Evolutionary conservation across 1,140 invertebrate species (phyloP).

Genomic region (Habropoda laboriosa): DNA sequence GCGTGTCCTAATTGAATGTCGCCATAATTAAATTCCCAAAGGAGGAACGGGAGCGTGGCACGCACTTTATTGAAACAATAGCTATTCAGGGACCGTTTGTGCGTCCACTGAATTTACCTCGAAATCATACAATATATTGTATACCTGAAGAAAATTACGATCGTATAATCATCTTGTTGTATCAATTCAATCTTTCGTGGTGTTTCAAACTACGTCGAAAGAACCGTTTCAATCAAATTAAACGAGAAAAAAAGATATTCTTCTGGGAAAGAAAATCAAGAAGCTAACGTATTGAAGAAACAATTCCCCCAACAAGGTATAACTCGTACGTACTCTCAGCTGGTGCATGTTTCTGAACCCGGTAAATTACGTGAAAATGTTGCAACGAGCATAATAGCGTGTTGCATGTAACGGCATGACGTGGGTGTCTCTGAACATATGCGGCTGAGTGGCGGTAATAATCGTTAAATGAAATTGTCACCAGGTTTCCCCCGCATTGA

Average conservation of each 20-base stretch:
- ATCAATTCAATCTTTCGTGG: too few relatives aligned
- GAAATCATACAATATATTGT: too few relatives aligned
- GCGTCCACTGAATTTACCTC: not conserved
- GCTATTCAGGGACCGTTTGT: not conserved
- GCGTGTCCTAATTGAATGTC: constrained; percentile 41
- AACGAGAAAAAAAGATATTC: not conserved
- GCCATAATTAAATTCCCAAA: constrained; percentile 43
- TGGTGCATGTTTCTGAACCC: constrained; percentile 34
- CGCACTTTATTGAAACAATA: constrained; percentile 33
- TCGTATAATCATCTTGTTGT: not conserved
- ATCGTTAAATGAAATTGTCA: constrained; percentile 47
- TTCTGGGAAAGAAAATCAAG: not conserved
- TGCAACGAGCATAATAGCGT: constrained; percentile 37
- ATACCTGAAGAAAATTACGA: not conserved
- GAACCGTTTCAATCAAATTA: not conserved
- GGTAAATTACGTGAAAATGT: constrained; percentile 44
- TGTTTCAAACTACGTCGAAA: not conserved
- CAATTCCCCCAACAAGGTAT: constrained; percentile 1
- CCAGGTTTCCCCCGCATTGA: not conserved
- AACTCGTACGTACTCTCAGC: not conserved
- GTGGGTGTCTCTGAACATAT: constrained; percentile 26
- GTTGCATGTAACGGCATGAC: constrained; percentile 12
- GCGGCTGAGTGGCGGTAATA: constrained; percentile 26
- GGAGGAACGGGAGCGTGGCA: not conserved
- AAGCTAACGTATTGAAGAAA: not conserved